Evolutionary conservation across 2,113 vertebrate genomes (phyloP), one percentile per base, ranked within the genome.

Genomic region (Nanorana parkeri): DNA sequence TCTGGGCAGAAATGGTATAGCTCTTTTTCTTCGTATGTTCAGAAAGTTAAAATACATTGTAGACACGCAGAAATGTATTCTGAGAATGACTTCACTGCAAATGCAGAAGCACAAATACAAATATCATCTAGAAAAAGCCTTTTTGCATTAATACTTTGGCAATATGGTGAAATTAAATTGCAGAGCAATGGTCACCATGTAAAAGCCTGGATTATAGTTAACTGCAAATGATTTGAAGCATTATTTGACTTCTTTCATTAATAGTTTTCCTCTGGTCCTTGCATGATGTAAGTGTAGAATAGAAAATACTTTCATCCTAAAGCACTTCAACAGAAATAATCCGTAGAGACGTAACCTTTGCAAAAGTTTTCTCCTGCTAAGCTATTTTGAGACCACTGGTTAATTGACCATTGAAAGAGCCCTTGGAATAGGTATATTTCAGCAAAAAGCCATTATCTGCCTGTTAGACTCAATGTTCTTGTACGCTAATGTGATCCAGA

Each of bases 331-430:
- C 66, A 79, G 54, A 60, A 69, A 79, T 79, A 60, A 79, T 68
- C 77, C 66, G 29, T 51, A 69, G 77, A 79, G 77, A 69, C 55
- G 20, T 79, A 79, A 79, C 77, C 77, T 79, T 79, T 79, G 32
- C 66, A 79, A 69, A 79, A 68, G 28, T 79, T 79, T 68, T 69
- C 51, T 47, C 65, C 54, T n/a, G 28, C 77, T 41, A 79, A 69
- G 77, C 66, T 79, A 79, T 79, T 69, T 68, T 79, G 66, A 79
- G 77, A 69, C 77, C 77, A 79, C 66, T 69, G 77, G 65, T 79
- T 79, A 79, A 79, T 79, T 79, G 66, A 79, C 77, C 77, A 79
- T 69, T 79, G 77, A 60, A 79, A 69, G 54, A 69, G 66, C 54
- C 66, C 66, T 79, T 79, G 66, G 54, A 79, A 79, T 60, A 68